A percentile compares a stretch with the other conserved stretches of the same genome.
phyloP scores from a whole-genome alignment of 1,140 invertebrate genomes.

The Apolygus lucorum region DNA sequence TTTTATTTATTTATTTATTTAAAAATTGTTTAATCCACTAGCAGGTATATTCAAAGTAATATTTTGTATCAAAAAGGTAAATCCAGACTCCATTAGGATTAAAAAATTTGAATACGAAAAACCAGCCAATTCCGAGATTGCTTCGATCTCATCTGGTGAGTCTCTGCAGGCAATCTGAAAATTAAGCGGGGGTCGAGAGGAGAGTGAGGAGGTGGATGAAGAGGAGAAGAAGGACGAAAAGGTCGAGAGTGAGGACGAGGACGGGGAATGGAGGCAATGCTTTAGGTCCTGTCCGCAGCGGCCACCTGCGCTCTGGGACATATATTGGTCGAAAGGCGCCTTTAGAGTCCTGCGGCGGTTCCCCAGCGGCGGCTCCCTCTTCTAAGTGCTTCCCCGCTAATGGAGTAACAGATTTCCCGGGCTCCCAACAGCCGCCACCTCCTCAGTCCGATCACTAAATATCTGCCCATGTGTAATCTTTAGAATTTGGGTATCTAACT shows the following conservation, averaged over 20 bases:
- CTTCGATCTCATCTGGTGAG: not conserved
- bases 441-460: too few relatives aligned
- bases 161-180: not conserved
- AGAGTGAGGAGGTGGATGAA: not conserved
- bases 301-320: not conserved
- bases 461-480: too few relatives aligned
- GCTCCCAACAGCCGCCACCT: too few relatives aligned
- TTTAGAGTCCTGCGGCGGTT: not conserved
- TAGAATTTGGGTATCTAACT: too few relatives aligned
- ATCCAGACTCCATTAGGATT: too few relatives aligned
- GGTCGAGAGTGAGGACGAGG: not conserved
- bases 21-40: too few relatives aligned
- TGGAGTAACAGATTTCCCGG: not conserved
- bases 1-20: too few relatives aligned
- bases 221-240: not conserved
- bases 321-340: not conserved
- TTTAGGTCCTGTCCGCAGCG: not conserved
- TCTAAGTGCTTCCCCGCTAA: not conserved
- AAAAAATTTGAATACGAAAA: too few relatives aligned
- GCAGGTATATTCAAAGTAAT: too few relatives aligned
- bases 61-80: too few relatives aligned
- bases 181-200: not conserved
- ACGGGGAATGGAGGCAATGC: not conserved
- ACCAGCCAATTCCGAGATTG: too few relatives aligned
- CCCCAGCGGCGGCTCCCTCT: not conserved